Conservation (phyloP, 2,888 invertebrate genomes). For the Tanypteryx hageni region DNA sequence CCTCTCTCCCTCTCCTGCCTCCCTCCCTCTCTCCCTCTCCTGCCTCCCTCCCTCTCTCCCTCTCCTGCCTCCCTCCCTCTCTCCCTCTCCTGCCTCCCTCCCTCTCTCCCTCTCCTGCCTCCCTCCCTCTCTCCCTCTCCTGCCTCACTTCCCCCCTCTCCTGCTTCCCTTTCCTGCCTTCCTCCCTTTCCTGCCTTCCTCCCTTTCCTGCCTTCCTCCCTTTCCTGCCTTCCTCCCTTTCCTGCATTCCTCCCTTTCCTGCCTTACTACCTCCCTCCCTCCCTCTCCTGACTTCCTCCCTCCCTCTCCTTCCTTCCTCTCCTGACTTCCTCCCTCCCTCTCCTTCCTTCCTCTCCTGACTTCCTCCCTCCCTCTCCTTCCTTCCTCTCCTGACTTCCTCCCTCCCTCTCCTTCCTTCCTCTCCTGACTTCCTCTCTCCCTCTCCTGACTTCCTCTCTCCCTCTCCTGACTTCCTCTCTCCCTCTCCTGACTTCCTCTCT, state of each 20-base stretch:
- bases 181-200: background rate
- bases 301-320: too few species aligned
- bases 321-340: too few species aligned
- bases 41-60: background rate
- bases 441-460: too few species aligned
- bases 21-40: background rate
- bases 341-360: too few species aligned
- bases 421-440: too few species aligned
- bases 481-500: too few species aligned
- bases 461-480: background rate
- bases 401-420: too few species aligned
- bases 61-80: too few species aligned
- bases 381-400: too few species aligned
- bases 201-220: background rate
- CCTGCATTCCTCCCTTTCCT: background rate
- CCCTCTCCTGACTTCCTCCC: background rate
- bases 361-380: too few species aligned
- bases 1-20: background rate
- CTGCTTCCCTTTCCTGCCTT: background rate
- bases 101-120: background rate
- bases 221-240: background rate
- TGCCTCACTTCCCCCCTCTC: background rate
- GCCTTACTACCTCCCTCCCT: background rate
- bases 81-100: too few species aligned
- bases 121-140: background rate